Evolutionary conservation across 2,797 vertebrate species (phyloP), one percentile per base, ranked within the genome.

Genomic region (Potorous gilbertii): DNA sequence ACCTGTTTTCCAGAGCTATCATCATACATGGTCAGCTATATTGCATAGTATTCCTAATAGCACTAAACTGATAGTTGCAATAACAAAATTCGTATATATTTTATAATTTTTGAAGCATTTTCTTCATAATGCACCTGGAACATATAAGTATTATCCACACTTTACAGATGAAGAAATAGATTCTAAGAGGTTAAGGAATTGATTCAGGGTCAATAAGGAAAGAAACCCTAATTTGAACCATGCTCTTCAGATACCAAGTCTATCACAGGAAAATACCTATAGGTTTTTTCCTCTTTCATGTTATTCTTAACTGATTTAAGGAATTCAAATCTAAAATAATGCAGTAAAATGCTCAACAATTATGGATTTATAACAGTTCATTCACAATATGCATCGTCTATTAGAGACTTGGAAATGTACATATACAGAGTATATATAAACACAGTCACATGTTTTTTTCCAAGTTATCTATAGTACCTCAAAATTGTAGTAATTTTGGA

Each of bases 401-500:
- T 92, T n/a, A 90, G 74, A 27, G 5, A 91, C 92, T 50, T 92
- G 18, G 66, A 56, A 55, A 91, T 94, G 92, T n/a, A 59, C 3
- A 91, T 55, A 93, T 21, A 62, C 93, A 81, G 12, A 34, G 59
- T 14, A 66, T n/a, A 66, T 34, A 66, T 66, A 66, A 66, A 66
- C 12, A 31, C 12, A 62, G 59, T 14, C 59, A 66, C 16, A 66
- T n/a, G 59, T 1, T 34, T 16, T 34, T n/a, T 34, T 56, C 29
- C 89, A 46, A 31, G 92, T 93, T 57, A 90, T 55, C 93, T 96
- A 91, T 1, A 81, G 92, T 94, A 92, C 54, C 96, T 11, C 46
- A 13, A 81, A 95, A 96, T 55, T 95, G 94, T 29, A 91, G 34
- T 55, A 92, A 54, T 57, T 96, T 94, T 24, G 92, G 92, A 93